phyloP scores from a whole-genome alignment of 2,888 invertebrate species.

The Cantharis nigra region DNA sequence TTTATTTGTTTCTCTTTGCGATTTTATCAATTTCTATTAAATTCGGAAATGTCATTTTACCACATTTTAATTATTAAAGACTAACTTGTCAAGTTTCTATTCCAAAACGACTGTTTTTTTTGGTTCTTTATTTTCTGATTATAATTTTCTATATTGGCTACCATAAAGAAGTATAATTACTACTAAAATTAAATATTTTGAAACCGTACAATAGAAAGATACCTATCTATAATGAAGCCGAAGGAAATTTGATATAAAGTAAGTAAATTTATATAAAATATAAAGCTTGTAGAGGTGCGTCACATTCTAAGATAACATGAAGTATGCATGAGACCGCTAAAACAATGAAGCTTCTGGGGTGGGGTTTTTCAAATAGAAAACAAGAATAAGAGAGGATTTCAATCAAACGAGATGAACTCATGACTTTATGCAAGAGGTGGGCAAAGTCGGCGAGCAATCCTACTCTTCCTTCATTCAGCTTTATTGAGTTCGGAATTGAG shows the following conservation, averaged over 20 bases:
- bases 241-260: neutral
- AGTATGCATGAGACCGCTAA: constrained; percentile 57
- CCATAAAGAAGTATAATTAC: neutral
- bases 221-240: neutral
- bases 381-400: constrained; percentile 58
- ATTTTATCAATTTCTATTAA: neutral
- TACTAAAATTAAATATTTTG: neutral
- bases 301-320: constrained; percentile 47
- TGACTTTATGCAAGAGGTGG: constrained; percentile 58
- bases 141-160: neutral
- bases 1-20: neutral
- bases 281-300: constrained; percentile 26
- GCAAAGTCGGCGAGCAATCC: constrained; percentile 45
- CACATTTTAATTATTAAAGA: neutral
- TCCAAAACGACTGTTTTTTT: no score
- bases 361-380: constrained; percentile 56
- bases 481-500: constrained; percentile 31
- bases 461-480: constrained; percentile 41
- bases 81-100: no score
- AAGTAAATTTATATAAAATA: constrained; percentile 27
- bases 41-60: neutral
- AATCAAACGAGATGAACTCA: constrained; percentile 59
- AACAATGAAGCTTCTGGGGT: constrained; percentile 55
- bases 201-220: neutral
- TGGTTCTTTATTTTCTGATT: no score